phyloP scores from a whole-genome alignment of 2,888 invertebrate genomes.

The Limnephilus rhombicus region DNA sequence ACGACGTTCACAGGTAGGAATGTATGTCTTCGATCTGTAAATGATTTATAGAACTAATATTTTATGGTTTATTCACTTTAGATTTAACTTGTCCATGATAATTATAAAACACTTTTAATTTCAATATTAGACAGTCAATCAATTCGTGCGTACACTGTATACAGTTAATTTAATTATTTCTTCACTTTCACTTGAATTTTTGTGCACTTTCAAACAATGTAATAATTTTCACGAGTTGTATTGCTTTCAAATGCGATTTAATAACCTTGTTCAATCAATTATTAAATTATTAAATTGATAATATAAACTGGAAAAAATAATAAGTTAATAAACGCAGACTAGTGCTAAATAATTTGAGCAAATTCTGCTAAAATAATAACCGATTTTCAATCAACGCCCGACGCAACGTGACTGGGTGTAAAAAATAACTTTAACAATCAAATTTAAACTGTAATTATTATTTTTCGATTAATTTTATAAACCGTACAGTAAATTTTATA shows the following conservation, averaged over 20 bases:
- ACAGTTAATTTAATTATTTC: not conserved
- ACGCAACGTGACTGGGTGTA: not conserved
- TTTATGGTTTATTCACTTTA: not conserved
- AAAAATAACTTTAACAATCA: no score
- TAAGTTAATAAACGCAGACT: not conserved
- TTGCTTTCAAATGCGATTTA: not conserved
- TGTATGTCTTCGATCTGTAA: not conserved
- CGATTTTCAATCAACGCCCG: not conserved
- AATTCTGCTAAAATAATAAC: not conserved
- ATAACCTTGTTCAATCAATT: not conserved
- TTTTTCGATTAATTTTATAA: not conserved
- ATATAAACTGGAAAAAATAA: not conserved
- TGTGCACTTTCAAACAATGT: not conserved
- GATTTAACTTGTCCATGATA: not conserved
- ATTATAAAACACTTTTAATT: not conserved
- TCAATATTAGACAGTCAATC: not conserved
- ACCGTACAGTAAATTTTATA: not conserved
- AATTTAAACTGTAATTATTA: no score
- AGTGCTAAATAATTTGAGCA: not conserved
- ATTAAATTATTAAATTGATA: not conserved
- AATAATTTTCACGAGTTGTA: not conserved
- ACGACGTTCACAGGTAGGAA: not conserved
- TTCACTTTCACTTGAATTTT: not conserved
- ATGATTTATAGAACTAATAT: not conserved
- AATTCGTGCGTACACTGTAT: not conserved